Evolutionary conservation across 1,140 invertebrate species (phyloP).

Genomic region (Samia ricini): DNA sequence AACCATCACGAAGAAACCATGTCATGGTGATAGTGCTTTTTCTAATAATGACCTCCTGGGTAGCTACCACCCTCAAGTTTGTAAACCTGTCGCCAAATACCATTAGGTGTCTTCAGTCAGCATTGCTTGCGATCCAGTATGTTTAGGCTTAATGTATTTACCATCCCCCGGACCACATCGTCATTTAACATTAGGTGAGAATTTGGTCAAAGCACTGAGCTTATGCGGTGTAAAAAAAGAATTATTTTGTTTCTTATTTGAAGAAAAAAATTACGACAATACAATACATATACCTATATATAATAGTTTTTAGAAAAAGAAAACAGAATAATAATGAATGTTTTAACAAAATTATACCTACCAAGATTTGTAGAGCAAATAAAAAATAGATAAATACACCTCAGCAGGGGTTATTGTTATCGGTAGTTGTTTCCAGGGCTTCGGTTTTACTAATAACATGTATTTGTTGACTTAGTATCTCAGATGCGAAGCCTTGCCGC

Average conservation of each 20-base stretch:
- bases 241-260: not conserved
- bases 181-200: too few relatives aligned
- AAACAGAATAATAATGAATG: not conserved
- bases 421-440: conserved; percentile 37
- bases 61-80: too few relatives aligned
- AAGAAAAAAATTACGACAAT: not conserved
- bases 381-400: not conserved
- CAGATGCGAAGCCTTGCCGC: conserved; percentile 26
- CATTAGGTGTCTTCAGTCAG: too few relatives aligned
- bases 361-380: not conserved
- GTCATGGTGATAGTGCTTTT: too few relatives aligned
- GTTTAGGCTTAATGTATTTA: too few relatives aligned
- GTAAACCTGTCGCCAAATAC: too few relatives aligned
- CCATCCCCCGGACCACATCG: too few relatives aligned
- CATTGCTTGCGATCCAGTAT: too few relatives aligned
- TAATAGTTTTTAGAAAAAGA: not conserved
- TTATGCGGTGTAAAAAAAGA: too few relatives aligned
- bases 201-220: too few relatives aligned
- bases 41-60: too few relatives aligned
- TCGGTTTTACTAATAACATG: conserved; percentile 57
- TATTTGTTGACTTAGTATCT: conserved; percentile 53
- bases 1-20: too few relatives aligned
- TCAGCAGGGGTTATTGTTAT: conserved; percentile 35
- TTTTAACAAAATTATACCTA: not conserved
- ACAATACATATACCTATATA: not conserved